Evolutionary conservation across 1,140 invertebrate species (phyloP).

Genomic region (Scaptomyza graminum): DNA sequence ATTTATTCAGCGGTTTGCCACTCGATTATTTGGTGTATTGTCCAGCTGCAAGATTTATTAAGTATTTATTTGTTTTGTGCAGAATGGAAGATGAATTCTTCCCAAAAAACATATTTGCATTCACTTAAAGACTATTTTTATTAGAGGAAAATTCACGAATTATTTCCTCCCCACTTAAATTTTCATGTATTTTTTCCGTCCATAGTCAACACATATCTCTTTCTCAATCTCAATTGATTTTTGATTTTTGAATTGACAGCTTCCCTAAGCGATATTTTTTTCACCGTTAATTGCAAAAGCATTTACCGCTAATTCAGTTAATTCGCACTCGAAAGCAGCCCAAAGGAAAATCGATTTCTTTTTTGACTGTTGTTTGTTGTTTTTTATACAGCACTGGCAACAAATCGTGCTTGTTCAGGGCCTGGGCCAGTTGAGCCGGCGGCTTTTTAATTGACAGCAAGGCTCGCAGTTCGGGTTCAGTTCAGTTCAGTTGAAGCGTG

Average conservation of each 20-base stretch:
- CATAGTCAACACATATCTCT: constrained; percentile 8
- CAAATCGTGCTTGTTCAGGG: constrained; percentile 68
- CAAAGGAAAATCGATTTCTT: constrained; percentile 47
- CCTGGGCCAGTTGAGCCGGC: constrained; percentile 53
- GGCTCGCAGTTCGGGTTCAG: not conserved
- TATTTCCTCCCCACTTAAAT: too few relatives aligned
- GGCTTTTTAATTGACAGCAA: constrained; percentile 71
- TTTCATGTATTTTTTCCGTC: constrained; percentile 12
- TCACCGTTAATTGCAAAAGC: constrained; percentile 60
- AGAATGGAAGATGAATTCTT: too few relatives aligned
- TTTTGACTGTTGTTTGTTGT: constrained; percentile 22
- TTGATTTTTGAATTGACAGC: constrained; percentile 16
- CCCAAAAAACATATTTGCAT: too few relatives aligned
- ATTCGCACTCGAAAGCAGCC: constrained; percentile 68
- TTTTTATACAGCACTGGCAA: constrained; percentile 37
- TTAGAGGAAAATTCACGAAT: too few relatives aligned
- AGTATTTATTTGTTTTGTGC: too few relatives aligned
- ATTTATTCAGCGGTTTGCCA: constrained; percentile 12
- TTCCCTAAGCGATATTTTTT: constrained; percentile 26
- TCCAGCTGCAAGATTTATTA: constrained; percentile 23
- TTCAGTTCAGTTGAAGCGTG: constrained; percentile 49
- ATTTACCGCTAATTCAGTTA: constrained; percentile 73
- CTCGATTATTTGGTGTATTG: constrained; percentile 17
- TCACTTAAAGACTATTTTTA: too few relatives aligned
- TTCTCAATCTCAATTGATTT: not conserved